Evolutionary conservation across 2,888 invertebrate species (phyloP).

Genomic region (Rhyacophila evoluta): DNA sequence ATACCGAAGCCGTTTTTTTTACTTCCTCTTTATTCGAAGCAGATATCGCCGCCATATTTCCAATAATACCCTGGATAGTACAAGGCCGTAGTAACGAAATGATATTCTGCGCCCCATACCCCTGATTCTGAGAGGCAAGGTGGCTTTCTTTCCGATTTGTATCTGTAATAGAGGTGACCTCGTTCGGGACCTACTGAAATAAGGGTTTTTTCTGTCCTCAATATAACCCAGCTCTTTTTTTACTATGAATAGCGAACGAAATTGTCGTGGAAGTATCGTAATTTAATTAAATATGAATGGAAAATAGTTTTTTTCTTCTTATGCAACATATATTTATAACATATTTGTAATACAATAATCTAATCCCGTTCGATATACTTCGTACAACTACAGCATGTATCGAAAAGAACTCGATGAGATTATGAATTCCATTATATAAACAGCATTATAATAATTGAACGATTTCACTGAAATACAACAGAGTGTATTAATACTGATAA

Average conservation of each 20-base stretch:
- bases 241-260: conserved; percentile 16
- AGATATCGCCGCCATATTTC: background rate
- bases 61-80: background rate
- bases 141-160: conserved; percentile 19
- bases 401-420: too few relatives aligned
- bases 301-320: background rate
- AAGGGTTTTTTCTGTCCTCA: conserved; percentile 2
- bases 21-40: background rate
- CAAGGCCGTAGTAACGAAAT: background rate
- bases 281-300: conserved; percentile 15
- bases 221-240: background rate
- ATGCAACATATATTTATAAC: too few relatives aligned
- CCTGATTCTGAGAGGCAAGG: background rate
- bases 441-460: too few relatives aligned
- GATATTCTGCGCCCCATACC: background rate
- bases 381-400: too few relatives aligned
- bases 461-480: too few relatives aligned
- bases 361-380: too few relatives aligned
- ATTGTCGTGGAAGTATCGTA: background rate
- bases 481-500: too few relatives aligned
- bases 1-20: background rate
- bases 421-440: too few relatives aligned
- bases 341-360: too few relatives aligned
- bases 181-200: conserved; percentile 5
- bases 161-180: conserved; percentile 24